These are phyloP conservation scores for Rhincodon typus DNA, from an alignment of 2,797 vertebrate genomes.

Conservation along the genomic window DNA sequence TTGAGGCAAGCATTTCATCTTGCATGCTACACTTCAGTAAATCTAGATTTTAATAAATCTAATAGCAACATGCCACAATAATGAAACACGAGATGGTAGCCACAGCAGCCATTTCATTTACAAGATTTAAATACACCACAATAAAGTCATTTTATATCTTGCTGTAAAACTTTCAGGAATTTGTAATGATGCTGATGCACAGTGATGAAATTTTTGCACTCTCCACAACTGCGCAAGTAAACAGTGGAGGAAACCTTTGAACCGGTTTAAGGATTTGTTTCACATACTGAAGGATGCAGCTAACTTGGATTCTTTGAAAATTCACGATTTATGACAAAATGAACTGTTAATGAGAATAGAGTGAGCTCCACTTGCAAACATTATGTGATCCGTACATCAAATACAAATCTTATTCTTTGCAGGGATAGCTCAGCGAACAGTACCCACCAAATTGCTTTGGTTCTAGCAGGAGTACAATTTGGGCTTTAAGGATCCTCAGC, in stretches of 20 bases:
- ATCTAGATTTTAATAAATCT: neutral
- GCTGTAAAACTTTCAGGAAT: neutral
- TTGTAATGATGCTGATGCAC: neutral
- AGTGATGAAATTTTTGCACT: neutral
- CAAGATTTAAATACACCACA: neutral
- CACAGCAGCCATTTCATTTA: constrained; percentile 5
- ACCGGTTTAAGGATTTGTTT: neutral
- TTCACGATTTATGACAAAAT: neutral
- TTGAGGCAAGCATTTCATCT: neutral
- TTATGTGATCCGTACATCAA: neutral
- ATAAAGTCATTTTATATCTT: constrained; percentile 2
- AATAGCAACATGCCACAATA: neutral
- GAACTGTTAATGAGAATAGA: neutral
- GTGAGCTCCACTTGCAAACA: neutral
- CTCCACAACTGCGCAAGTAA: neutral
- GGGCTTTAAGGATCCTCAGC: neutral
- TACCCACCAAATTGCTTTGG: neutral
- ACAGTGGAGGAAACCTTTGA: neutral
- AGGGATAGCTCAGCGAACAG: neutral
- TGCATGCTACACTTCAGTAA: neutral
- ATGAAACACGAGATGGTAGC: neutral
- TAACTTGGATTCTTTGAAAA: neutral
- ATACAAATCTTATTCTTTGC: neutral
- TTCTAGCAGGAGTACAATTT: too few species aligned
- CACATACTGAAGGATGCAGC: neutral